These are phyloP conservation scores for Vidua macroura DNA, from an alignment of 2,113 vertebrate genomes.

Conservation along the genomic window DNA sequence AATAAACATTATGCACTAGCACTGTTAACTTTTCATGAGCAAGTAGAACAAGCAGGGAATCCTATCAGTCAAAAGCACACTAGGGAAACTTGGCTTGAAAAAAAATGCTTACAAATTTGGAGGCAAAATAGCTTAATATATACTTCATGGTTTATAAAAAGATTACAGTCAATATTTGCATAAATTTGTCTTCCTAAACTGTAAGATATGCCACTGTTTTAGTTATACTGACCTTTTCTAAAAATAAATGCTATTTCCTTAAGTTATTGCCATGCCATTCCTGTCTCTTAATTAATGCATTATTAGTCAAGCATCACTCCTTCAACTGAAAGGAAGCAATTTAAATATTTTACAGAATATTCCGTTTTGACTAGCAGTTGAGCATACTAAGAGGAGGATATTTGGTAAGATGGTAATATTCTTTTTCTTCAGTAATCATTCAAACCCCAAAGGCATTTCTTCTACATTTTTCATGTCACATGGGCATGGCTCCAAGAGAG, in stretches of 20 bases:
- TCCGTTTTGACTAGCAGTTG: background rate
- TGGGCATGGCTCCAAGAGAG: background rate
- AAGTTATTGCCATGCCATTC: background rate
- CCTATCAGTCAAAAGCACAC: background rate
- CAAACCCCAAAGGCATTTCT: background rate
- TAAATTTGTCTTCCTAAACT: background rate
- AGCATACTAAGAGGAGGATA: background rate
- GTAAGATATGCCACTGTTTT: background rate
- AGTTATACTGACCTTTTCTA: background rate
- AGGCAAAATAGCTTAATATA: background rate
- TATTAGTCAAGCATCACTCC: background rate
- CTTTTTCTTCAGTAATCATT: background rate
- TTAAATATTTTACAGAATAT: background rate
- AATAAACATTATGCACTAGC: background rate
- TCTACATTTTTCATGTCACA: background rate
- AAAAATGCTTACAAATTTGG: background rate
- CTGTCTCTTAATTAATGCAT: background rate
- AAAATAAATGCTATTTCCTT: background rate
- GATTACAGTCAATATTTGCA: background rate
- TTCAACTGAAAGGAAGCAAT: background rate
- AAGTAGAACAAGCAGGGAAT: background rate
- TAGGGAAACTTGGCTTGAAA: background rate
- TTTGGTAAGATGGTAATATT: background rate
- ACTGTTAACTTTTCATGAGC: background rate
- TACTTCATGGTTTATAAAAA: background rate